These are phyloP conservation scores for Rhizoglyphus robini DNA, from an alignment of 1,140 invertebrate genomes.

Conservation along the genomic window DNA sequence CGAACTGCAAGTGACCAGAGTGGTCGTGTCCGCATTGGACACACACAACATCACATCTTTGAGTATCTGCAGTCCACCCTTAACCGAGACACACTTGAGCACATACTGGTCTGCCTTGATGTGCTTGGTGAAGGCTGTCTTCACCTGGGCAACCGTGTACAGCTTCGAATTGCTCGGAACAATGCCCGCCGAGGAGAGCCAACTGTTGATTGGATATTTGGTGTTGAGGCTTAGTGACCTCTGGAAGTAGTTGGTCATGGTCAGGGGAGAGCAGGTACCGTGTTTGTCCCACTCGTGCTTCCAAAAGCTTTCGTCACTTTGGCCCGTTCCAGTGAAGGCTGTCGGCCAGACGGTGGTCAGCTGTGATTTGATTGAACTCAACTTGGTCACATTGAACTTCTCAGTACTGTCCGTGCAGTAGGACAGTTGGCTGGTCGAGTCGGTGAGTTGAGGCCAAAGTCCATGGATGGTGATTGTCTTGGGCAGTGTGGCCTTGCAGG, in stretches of 20 bases:
- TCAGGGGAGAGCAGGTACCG: constrained; percentile 22
- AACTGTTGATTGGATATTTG: constrained; percentile 4
- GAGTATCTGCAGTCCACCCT: neutral
- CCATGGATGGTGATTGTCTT: neutral
- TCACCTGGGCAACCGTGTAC: neutral
- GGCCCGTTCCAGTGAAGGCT: neutral
- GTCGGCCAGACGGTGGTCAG: constrained; percentile 18
- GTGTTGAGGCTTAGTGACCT: constrained; percentile 10
- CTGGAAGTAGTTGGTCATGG: constrained; percentile 22
- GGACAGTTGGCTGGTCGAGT: neutral
- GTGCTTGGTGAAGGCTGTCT: neutral
- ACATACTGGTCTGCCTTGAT: neutral
- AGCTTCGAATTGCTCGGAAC: neutral
- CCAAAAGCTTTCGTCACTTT: constrained; percentile 23
- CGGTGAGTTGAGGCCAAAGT: neutral
- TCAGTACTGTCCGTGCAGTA: neutral
- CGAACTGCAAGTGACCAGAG: neutral
- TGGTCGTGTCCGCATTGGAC: neutral
- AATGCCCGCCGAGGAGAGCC: neutral
- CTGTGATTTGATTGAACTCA: neutral
- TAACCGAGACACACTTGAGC: neutral
- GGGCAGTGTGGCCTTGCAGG: neutral
- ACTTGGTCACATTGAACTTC: neutral
- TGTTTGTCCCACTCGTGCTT: constrained; percentile 25
- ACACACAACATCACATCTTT: neutral